Evolutionary conservation across 2,888 invertebrate species (phyloP), one percentile per base, ranked within the genome.

Genomic region (Catocala sponsa): DNA sequence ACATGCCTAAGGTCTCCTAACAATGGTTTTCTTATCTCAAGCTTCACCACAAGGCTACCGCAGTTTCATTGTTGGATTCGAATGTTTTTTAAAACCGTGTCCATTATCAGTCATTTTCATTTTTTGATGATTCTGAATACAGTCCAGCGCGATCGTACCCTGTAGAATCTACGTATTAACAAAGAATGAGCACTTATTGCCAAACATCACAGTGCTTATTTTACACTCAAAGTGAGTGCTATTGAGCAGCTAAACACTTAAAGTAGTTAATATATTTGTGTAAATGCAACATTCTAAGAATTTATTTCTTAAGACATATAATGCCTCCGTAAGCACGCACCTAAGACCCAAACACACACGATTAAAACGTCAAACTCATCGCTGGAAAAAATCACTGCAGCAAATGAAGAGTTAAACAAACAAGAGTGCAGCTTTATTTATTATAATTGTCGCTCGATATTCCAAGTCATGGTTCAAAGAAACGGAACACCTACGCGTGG

Each of bases 361-460:
- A 66, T 70, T 57, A 67, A 74, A 77, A 78, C 63, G 78, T 75
- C 67, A 57, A 68, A 70, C 69, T 75, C 76, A 78, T 75, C 70
- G 64, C 62, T 69, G 59, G 74, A 85, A 89, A 86, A 88, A 90
- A 90, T 84, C 82, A 83, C 85, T 86, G 87, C 82, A 86, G 85
- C 89, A 90, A 92, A 93, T 92, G 92, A 93, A 93, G 92, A 90
- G 91, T 86, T 92, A 89, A 92, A 90, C 91, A 92, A 94, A 93
- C 86, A 93, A 70, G 87, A 87, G 86, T 84, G 83, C 76, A 83
- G 88, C 87, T 90, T 92, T 92, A 91, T 91, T 91, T 90, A 91
- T 89, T 86, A 91, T 93, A 92, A 93, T 92, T 92, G 89, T 88
- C 83, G 81, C 70, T 75, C 70, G 78, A 83, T 82, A 81, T 80